phyloP scores from a whole-genome alignment of 2,113 vertebrate species.

The Lagopus leucura region DNA sequence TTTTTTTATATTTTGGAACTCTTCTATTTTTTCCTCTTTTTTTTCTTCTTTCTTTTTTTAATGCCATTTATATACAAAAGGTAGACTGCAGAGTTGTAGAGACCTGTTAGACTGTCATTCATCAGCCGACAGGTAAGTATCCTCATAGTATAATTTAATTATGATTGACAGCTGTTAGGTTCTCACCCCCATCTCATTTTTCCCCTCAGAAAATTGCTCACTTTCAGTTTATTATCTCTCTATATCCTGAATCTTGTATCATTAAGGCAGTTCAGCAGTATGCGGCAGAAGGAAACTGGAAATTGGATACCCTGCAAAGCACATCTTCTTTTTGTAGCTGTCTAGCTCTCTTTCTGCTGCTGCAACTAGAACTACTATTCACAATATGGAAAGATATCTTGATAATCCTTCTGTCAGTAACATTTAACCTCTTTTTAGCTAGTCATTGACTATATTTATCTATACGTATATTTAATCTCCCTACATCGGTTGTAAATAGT shows the following conservation, averaged over 20 bases:
- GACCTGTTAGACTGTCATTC: constrained; percentile 6
- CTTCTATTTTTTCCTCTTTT: background rate
- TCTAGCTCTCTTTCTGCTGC: background rate
- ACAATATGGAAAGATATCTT: background rate
- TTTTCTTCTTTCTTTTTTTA: background rate
- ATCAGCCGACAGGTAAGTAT: constrained; percentile 13
- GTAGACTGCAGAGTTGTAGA: background rate
- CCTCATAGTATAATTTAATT: constrained; percentile 45
- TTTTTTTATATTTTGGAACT: background rate
- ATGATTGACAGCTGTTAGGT: constrained; percentile 50
- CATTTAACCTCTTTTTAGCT: background rate
- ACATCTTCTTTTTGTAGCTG: constrained; percentile 27
- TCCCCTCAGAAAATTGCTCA: constrained; percentile 55
- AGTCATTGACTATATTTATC: background rate
- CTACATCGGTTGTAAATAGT: background rate
- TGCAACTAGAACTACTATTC: background rate
- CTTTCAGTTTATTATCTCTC: constrained; percentile 62
- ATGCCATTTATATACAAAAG: background rate
- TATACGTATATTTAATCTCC: background rate
- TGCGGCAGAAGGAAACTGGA: constrained; percentile 44
- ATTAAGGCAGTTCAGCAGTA: constrained; percentile 48
- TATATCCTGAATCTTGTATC: constrained; percentile 6
- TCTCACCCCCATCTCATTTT: constrained; percentile 28
- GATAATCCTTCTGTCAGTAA: background rate
- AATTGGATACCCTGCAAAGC: constrained; percentile 15